Evolutionary conservation across 2,888 invertebrate species (phyloP).

Genomic region (Noctuana brunneofusca): DNA sequence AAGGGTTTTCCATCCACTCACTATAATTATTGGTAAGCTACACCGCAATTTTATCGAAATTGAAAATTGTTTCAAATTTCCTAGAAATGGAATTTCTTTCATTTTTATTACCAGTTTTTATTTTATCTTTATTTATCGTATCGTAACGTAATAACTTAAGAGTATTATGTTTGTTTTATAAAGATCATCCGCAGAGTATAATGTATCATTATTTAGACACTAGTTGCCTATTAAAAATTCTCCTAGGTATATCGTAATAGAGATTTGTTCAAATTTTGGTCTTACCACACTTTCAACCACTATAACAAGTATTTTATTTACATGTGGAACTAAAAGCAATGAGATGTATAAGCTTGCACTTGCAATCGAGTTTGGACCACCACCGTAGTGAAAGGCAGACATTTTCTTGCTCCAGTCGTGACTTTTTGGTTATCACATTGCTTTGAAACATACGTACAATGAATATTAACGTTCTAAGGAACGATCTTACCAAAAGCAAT

Average conservation of each 20-base stretch:
- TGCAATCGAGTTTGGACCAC: not conserved
- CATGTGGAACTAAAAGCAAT: not conserved
- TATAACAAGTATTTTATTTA: too few species aligned
- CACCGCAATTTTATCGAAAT: not conserved
- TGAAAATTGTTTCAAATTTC: not conserved
- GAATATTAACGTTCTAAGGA: not conserved
- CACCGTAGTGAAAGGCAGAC: not conserved
- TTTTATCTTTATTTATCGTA: too few species aligned
- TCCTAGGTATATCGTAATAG: too few species aligned
- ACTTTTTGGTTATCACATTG: not conserved
- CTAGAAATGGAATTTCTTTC: not conserved
- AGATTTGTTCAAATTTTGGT: too few species aligned
- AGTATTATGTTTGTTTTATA: too few species aligned
- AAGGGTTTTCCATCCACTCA: slow-evolving; percentile 22
- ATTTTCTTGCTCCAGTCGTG: not conserved
- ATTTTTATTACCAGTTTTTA: not conserved
- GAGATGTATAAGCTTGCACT: not conserved
- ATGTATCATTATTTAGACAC: too few species aligned
- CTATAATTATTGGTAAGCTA: slow-evolving; percentile 9
- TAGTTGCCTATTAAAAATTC: too few species aligned
- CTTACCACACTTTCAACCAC: too few species aligned
- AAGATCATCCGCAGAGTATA: too few species aligned
- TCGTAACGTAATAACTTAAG: too few species aligned
- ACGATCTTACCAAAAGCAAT: not conserved
- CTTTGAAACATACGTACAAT: slow-evolving; percentile 1